phyloP scores from a whole-genome alignment of 2,888 invertebrate species.

The Myathropa florea region DNA sequence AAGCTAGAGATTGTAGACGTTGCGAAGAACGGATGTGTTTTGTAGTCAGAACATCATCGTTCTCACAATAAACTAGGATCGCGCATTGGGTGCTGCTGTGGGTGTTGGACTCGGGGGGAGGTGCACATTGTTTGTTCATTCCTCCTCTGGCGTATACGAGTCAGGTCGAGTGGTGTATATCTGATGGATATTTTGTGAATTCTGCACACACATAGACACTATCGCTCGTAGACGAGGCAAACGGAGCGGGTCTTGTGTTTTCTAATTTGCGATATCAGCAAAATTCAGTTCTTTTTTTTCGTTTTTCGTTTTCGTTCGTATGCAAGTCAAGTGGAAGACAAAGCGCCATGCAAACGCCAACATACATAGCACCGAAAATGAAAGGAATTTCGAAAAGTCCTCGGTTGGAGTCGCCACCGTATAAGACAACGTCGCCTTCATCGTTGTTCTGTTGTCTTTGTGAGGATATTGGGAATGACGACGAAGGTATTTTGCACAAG shows the following conservation, averaged over 20 bases:
- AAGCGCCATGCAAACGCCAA: constrained; percentile 45
- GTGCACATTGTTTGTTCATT: constrained; percentile 39
- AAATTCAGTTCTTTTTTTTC: constrained; percentile 38
- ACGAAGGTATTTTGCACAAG: constrained; percentile 60
- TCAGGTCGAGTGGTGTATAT: constrained; percentile 16
- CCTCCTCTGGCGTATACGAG: constrained; percentile 7
- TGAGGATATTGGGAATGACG: constrained; percentile 53
- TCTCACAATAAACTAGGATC: constrained; percentile 55
- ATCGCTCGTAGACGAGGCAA: constrained; percentile 33
- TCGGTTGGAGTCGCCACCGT: constrained; percentile 30
- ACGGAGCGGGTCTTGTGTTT: constrained; percentile 47
- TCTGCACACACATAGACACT: constrained; percentile 46
- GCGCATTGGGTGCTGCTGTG: constrained; percentile 30
- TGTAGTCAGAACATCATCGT: constrained; percentile 63
- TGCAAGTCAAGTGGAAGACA: constrained; percentile 56
- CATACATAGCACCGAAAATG: constrained; percentile 33
- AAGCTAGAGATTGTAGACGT: constrained; percentile 10
- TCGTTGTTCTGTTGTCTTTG: constrained; percentile 41
- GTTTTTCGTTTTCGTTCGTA: neutral
- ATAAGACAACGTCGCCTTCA: neutral
- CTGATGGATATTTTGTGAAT: constrained; percentile 68
- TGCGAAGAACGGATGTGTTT: constrained; percentile 66
- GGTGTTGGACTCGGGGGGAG: constrained; percentile 10
- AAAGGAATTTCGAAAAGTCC: constrained; percentile 49
- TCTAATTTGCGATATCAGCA: constrained; percentile 70